phyloP scores from a whole-genome alignment of 2,888 invertebrate genomes.

The Cerastis leucographa region DNA sequence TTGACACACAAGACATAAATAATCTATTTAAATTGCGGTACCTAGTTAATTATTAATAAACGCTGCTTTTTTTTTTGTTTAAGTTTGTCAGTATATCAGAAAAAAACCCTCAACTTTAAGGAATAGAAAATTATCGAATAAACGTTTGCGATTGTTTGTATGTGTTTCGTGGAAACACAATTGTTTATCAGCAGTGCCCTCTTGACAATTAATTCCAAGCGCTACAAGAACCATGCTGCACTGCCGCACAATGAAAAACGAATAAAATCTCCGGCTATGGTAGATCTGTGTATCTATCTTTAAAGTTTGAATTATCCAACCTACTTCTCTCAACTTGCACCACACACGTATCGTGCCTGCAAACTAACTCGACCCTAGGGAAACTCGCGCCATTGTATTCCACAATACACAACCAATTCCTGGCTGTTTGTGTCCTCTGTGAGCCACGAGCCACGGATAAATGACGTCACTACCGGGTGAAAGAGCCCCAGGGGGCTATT shows the following conservation, averaged over 20 bases:
- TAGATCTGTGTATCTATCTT: too few species aligned
- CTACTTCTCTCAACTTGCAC: not conserved
- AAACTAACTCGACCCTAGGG: constrained; percentile 45
- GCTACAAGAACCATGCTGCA: not conserved
- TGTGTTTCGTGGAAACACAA: too few species aligned
- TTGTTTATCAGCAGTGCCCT: too few species aligned
- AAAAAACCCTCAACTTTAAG: too few species aligned
- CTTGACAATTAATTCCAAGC: not conserved
- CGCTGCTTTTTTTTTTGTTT: too few species aligned
- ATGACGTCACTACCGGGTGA: constrained; percentile 7
- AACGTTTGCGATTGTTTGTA: too few species aligned
- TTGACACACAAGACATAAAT: too few species aligned
- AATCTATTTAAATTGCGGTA: too few species aligned
- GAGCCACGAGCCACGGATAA: constrained; percentile 11
- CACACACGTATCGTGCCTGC: not conserved
- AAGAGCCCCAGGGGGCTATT: constrained; percentile 8
- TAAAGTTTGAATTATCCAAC: not conserved
- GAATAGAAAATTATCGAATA: too few species aligned
- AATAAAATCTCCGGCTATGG: not conserved
- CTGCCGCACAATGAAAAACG: too few species aligned
- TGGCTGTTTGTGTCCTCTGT: constrained; percentile 15
- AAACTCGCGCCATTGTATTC: constrained; percentile 46
- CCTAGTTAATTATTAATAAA: too few species aligned
- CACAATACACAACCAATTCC: constrained; percentile 49
- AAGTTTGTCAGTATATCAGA: too few species aligned